Conservation (phyloP, 2,888 invertebrate species). For the Sturmia bella region DNA sequence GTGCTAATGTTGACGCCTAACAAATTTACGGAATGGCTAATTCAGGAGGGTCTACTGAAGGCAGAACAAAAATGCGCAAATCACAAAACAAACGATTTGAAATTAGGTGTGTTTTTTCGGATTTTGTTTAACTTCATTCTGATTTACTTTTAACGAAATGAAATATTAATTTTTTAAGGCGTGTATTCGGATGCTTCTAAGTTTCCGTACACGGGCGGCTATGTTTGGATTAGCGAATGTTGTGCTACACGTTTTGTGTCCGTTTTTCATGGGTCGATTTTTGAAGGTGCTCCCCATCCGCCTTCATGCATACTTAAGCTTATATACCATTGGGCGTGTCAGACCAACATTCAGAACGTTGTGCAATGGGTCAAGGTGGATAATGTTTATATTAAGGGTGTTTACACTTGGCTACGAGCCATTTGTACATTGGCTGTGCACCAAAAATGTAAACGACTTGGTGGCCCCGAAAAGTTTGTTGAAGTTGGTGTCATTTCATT, state of each 20-base stretch:
- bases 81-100: slow-evolving; percentile 87
- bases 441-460: slow-evolving; percentile 88
- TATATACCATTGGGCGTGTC: slow-evolving; percentile 95
- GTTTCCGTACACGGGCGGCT: slow-evolving; percentile 93
- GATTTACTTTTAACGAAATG: too few species aligned
- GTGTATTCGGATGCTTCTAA: slow-evolving; percentile 93
- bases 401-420: slow-evolving; percentile 88
- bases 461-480: slow-evolving; percentile 87
- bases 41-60: slow-evolving; percentile 91
- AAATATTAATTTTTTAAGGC: slow-evolving; percentile 81
- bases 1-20: slow-evolving; percentile 91
- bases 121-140: too few species aligned
- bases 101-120: slow-evolving; percentile 87
- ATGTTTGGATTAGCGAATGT: slow-evolving; percentile 95
- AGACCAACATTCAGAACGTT: slow-evolving; percentile 93
- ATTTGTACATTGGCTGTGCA: slow-evolving; percentile 91
- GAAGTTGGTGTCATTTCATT: slow-evolving; percentile 93
- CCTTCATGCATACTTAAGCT: slow-evolving; percentile 91
- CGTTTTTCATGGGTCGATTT: slow-evolving; percentile 92
- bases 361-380: slow-evolving; percentile 93
- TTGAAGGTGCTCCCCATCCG: slow-evolving; percentile 92
- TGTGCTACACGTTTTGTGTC: slow-evolving; percentile 93
- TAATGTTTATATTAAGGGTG: slow-evolving; percentile 85
- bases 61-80: slow-evolving; percentile 90
- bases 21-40: slow-evolving; percentile 94